Base-by-base conservation (phyloP, 1,140 invertebrate species). In the Battus philenor region DNA sequence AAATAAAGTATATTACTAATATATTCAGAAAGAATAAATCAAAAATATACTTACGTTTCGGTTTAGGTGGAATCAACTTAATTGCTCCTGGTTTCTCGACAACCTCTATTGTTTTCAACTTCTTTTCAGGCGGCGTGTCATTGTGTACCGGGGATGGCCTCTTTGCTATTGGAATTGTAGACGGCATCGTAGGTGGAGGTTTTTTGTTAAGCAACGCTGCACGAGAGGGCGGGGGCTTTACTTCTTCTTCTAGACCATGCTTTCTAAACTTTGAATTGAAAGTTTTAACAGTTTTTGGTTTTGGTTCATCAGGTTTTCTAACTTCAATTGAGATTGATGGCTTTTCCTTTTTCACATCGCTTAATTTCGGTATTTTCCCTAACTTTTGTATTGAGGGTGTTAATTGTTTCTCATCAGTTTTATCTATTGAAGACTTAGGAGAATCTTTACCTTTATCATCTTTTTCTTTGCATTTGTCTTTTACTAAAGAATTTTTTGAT, bases 211-310 rank as follows among this genome's bases (percentile, higher is more conserved):
- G 82, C 17, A 84, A 0, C 65, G 72, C 10, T 62, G 86, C 60
- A 84, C 89, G 86, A 1, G 92, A 91, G 15, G 93, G 92, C 10
- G 93, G 93, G 22, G 92, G 92, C 73, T 93, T 94, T 2, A 90
- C 88, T 86, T 94, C 93, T 74, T 95, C 94, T 66, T 94, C 93
- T 20, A 95, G 73, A 16, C 94, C 94, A 54, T 94, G 94, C 20
- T 93, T 94, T 43, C 94, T 89, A 81, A 96, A 95, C 80, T 94
- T 95, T 0, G 94, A 93, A 82, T 95, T 93, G 68, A 93, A 95
- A 1, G 93, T 94, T 88, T 96, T 96, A 2, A 95, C 95, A 27
- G 94, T 96, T 83, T 95, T 95, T 0, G 93, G 91, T 54, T 89
- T 86, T 2, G 86, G 74, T 46, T 92, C 91, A 47, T 88, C 88